phyloP scores from a whole-genome alignment of 2,888 invertebrate species.

The Liopterus haemorrhoidalis region DNA sequence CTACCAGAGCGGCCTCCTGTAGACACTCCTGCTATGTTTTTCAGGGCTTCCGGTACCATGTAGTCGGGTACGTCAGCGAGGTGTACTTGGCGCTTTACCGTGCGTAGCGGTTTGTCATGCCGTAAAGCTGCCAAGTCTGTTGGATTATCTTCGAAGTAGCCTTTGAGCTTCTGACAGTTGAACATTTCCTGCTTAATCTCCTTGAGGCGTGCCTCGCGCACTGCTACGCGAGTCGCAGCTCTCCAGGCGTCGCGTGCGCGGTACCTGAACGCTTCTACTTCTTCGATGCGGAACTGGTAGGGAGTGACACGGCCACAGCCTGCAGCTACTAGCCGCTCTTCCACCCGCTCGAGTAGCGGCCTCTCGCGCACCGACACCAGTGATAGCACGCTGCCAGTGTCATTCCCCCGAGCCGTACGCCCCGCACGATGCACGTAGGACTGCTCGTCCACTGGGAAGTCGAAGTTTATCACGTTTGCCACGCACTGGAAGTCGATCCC shows the following conservation, averaged over 20 bases:
- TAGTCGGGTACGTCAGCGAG: conserved; percentile 91
- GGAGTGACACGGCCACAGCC: too few relatives aligned
- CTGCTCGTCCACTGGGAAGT: conserved; percentile 84
- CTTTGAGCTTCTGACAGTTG: conserved; percentile 85
- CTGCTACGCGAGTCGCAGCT: conserved; percentile 87
- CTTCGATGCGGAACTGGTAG: conserved; percentile 90
- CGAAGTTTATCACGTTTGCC: conserved; percentile 96
- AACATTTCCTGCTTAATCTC: conserved; percentile 93
- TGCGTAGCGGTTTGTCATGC: conserved; percentile 80
- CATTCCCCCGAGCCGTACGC: conserved; percentile 79
- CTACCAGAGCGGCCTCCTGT: too few relatives aligned
- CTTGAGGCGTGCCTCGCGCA: conserved; percentile 87
- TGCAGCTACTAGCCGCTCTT: conserved; percentile 65
- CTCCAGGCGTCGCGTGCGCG: conserved; percentile 92
- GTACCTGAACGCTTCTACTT: conserved; percentile 94
- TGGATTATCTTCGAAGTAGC: conserved; percentile 90
- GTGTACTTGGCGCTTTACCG: conserved; percentile 76
- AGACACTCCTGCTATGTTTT: conserved; percentile 54
- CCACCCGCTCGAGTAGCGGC: conserved; percentile 65
- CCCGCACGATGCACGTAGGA: conserved; percentile 97
- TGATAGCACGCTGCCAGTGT: conserved; percentile 83
- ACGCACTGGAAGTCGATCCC: conserved; percentile 99
- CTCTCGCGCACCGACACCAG: conserved; percentile 81
- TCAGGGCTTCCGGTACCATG: conserved; percentile 72
- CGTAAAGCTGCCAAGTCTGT: conserved; percentile 77